A percentile compares a stretch with the other conserved stretches of the same genome.
Evolutionary conservation across 2,888 invertebrate genomes (phyloP).

Genomic region (Sarcophaga caerulescens): DNA sequence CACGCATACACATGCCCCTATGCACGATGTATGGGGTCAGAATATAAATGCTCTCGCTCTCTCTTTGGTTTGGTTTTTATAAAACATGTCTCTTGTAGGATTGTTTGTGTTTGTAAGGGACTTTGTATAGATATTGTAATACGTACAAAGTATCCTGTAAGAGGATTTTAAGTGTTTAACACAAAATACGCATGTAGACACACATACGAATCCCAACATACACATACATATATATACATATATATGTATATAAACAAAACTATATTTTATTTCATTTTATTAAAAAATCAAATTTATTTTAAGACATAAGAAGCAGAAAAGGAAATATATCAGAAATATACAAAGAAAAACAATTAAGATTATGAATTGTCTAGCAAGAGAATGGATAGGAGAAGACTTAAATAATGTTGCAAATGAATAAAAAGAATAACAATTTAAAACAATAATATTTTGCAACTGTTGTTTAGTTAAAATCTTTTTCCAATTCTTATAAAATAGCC

Average conservation of each 20-base stretch:
- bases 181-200: conserved; percentile 35
- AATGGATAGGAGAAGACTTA: background rate
- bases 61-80: too few species aligned
- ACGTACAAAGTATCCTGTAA: conserved; percentile 46
- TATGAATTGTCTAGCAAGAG: conserved; percentile 14
- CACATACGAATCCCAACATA: background rate
- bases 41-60: conserved; percentile 22
- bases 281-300: conserved; percentile 44
- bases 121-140: conserved; percentile 3
- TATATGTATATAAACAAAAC: conserved; percentile 17
- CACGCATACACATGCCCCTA: background rate
- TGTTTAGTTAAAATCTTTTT: too few species aligned
- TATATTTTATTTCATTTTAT: conserved; percentile 49
- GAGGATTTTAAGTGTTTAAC: conserved; percentile 59
- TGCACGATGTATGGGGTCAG: conserved; percentile 19
- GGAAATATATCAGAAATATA: background rate
- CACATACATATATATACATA: background rate
- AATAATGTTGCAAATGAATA: background rate
- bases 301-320: conserved; percentile 16
- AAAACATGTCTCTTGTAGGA: too few species aligned
- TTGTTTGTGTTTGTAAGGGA: background rate
- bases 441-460: too few species aligned
- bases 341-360: conserved; percentile 43
- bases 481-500: too few species aligned
- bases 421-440: background rate